Conservation (phyloP, 2,113 vertebrate species). For the Pardalotus punctatus region DNA sequence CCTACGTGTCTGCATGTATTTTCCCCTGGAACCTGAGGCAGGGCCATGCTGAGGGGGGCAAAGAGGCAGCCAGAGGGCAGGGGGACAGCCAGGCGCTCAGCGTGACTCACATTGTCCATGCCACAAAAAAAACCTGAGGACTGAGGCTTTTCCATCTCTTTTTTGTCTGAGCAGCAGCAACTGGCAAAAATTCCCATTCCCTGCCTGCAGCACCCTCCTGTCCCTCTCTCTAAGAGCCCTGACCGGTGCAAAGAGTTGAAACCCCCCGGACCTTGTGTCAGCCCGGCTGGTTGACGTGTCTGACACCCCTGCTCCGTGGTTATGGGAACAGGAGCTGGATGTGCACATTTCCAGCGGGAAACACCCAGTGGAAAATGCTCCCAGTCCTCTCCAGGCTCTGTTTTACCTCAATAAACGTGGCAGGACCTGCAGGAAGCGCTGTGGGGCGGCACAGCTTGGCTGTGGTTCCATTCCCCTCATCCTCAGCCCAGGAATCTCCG, state of each 20-base stretch:
- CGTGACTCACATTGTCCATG: not conserved
- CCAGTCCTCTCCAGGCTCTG: not conserved
- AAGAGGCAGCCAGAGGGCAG: not conserved
- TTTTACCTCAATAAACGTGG: not conserved
- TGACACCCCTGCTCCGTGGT: fast-evolving
- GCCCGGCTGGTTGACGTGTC: not conserved
- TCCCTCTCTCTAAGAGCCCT: not conserved
- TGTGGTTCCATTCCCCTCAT: not conserved
- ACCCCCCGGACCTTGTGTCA: no score
- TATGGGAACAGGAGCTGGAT: not conserved
- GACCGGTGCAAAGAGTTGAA: fast-evolving
- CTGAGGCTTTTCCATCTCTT: not conserved
- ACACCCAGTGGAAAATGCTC: not conserved
- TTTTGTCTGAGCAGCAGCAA: not conserved
- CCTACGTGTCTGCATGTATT: not conserved
- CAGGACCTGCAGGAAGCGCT: not conserved
- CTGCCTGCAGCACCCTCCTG: not conserved
- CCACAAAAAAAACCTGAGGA: not conserved
- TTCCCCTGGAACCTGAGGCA: not conserved
- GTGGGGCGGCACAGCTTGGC: not conserved
- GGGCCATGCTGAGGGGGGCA: not conserved
- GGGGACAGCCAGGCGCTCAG: not conserved
- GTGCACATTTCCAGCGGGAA: no score
- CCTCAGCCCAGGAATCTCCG: fast-evolving
- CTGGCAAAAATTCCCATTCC: not conserved